Percentiles rank a stretch among this genome's conserved stretches.
phyloP scores from a whole-genome alignment of 2,888 invertebrate species.

The Pemphredon lugubris region DNA sequence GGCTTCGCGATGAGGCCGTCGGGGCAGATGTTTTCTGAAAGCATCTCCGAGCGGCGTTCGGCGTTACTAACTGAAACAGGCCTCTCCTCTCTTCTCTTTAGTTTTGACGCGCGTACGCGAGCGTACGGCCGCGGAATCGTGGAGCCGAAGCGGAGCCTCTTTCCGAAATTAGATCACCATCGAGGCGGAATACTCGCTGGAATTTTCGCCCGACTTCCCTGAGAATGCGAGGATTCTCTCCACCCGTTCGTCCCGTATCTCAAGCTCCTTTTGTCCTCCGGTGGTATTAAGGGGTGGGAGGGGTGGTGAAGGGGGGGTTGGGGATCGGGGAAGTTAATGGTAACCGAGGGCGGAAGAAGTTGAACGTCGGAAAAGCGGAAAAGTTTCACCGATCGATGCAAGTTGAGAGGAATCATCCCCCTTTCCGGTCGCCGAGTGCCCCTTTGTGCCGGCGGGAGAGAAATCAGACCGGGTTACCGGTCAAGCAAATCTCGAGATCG shows the following conservation, averaged over 20 bases:
- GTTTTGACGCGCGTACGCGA: conserved; percentile 70
- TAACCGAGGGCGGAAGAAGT: no score
- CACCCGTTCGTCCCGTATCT: not conserved
- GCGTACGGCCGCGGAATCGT: conserved; percentile 61
- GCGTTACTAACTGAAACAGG: conserved; percentile 57
- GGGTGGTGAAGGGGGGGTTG: no score
- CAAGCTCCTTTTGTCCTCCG: not conserved
- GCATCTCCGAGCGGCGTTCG: conserved; percentile 37
- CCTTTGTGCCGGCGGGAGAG: no score
- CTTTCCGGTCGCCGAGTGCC: no score
- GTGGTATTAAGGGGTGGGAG: no score
- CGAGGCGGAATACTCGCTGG: conserved; percentile 1
- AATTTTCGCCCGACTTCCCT: not conserved
- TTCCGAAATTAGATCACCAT: conserved; percentile 65
- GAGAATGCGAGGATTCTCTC: not conserved
- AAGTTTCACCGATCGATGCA: no score
- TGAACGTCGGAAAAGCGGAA: no score
- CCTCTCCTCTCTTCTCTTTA: conserved; percentile 59
- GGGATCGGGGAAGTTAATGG: no score
- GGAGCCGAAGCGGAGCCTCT: conserved; percentile 26
- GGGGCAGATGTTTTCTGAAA: conserved; percentile 68
- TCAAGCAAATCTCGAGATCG: no score
- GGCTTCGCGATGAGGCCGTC: conserved; percentile 27
- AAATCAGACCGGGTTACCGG: no score
- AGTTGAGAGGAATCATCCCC: no score